Evolutionary conservation across 2,797 vertebrate species (phyloP), one percentile per base, ranked within the genome.

Genomic region (Lycodopsis pacificus): DNA sequence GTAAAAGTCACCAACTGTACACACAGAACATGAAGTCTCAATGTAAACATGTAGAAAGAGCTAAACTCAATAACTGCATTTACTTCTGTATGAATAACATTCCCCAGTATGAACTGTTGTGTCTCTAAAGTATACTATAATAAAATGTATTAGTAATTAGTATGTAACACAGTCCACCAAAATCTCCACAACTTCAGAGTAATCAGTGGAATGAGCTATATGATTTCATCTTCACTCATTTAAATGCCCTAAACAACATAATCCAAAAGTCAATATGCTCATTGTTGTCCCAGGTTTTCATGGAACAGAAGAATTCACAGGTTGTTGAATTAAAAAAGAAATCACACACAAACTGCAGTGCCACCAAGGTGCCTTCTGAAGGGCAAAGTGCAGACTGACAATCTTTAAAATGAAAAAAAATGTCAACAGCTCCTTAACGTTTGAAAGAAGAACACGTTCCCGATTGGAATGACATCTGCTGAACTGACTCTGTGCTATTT

Each of bases 301-400:
- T 82, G 64, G 53, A 81, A 78, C 51, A 69, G 48, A 85, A 73
- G 4, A 71, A 80, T 92, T 94, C 92, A 95, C 92, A 92, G 88
- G 92, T 88, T 88, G 78, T 46, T 83, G 72, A 67, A 63, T 86
- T 80, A 63, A 61, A 69, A 34, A 71, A 82, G 75, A 73, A 77
- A 69, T 61, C 64, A 84, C 71, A 87, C 73, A 86, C 73, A 91
- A 85, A 86, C 89, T 91, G 92, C 93, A 93, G 93, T 91, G 94
- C 89, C 89, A 89, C 78, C 79, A 78, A 85, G 70, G 78, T 87
- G 87, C 88, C 90, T 88, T 38, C 65, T 49, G 38, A 40, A 62
- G 87, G 88, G 87, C 89, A 93, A 93, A 94, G 91, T 94, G 93
- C 92, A 91, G 86, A 82, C 42, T 84, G 81, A 83, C 68, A 81